These are phyloP conservation scores for Notothenia rossii DNA, from an alignment of 2,113 vertebrate species.

Conservation along the genomic window DNA sequence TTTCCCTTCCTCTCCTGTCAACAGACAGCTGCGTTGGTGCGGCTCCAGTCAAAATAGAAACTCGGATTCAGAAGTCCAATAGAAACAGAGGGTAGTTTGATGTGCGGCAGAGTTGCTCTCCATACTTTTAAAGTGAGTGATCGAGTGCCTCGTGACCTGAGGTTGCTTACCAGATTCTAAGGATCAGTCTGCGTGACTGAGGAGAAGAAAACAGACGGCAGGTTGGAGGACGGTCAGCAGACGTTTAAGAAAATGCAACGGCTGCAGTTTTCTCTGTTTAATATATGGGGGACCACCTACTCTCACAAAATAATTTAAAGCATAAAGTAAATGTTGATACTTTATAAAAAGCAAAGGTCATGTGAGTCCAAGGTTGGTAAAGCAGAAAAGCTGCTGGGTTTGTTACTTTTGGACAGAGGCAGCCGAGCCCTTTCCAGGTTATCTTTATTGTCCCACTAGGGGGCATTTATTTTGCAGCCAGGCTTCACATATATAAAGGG, in stretches of 20 bases:
- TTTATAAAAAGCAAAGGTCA: not conserved
- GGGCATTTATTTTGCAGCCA: too few species aligned
- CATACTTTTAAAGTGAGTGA: conserved; percentile 44
- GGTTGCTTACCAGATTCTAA: conserved; percentile 32
- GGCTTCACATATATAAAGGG: too few species aligned
- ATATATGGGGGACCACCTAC: conserved; percentile 19
- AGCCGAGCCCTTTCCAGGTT: not conserved
- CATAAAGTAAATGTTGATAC: conserved; percentile 1
- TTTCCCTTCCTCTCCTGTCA: conserved; percentile 59
- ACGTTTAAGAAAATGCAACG: conserved; percentile 27
- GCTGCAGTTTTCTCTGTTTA: conserved; percentile 9
- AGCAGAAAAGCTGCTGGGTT: not conserved
- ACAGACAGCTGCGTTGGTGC: conserved; percentile 71
- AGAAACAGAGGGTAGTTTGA: conserved; percentile 55
- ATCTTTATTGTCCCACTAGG: too few species aligned
- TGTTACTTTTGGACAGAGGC: not conserved
- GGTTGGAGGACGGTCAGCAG: conserved; percentile 24
- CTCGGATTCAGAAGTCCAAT: conserved; percentile 47
- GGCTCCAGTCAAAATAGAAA: conserved; percentile 69
- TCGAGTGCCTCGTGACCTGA: conserved; percentile 43
- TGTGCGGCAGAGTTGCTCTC: conserved; percentile 41
- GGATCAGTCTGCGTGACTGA: conserved; percentile 38
- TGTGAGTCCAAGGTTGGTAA: not conserved
- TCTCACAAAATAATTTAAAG: not conserved
- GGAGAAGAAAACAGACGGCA: conserved; percentile 30